A percentile compares a stretch with the other conserved stretches of the same genome.
Conservation (phyloP, 2,113 vertebrate species). For the Melanotaenia duboulayi region DNA sequence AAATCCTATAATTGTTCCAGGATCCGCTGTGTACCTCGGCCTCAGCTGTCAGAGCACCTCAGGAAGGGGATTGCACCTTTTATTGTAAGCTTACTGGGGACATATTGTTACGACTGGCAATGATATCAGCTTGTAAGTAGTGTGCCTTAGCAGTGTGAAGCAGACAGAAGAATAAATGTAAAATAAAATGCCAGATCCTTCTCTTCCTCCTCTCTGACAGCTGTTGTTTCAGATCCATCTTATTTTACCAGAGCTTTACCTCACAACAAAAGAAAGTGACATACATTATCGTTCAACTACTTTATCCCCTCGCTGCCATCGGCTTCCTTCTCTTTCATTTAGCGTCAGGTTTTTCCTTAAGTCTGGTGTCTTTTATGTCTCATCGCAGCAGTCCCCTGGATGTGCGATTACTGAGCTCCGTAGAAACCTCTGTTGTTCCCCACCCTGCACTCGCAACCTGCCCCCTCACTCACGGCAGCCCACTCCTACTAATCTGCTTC, state of each 20-base stretch:
- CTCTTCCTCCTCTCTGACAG: not conserved
- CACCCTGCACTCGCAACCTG: conserved; percentile 41
- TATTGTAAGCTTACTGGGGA: conserved; percentile 81
- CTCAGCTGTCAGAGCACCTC: conserved; percentile 74
- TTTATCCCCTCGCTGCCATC: not conserved
- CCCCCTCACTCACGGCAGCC: conserved; percentile 46
- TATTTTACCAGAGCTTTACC: conserved; percentile 21
- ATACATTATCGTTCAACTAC: not conserved
- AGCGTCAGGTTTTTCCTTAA: conserved; percentile 58
- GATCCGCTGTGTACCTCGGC: conserved; percentile 82
- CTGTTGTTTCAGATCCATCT: conserved; percentile 29
- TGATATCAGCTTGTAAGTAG: conserved; percentile 77
- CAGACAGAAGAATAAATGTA: conserved; percentile 53
- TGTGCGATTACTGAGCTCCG: conserved; percentile 64
- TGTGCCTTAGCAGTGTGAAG: conserved; percentile 69
- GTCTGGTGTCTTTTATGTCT: conserved; percentile 70
- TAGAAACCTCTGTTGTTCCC: conserved; percentile 68
- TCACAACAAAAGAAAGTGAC: conserved; percentile 37
- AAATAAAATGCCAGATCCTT: conserved; percentile 65
- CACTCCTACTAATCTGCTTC: conserved; percentile 72
- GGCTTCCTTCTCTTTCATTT: conserved; percentile 45
- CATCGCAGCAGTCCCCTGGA: conserved; percentile 60
- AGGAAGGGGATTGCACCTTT: conserved; percentile 77
- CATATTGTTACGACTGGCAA: conserved; percentile 80
- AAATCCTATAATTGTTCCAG: conserved; percentile 83